A percentile compares a stretch with the other conserved stretches of the same genome.
Conservation (phyloP, 2,888 invertebrate genomes). For the Ypsolopha sequella region DNA sequence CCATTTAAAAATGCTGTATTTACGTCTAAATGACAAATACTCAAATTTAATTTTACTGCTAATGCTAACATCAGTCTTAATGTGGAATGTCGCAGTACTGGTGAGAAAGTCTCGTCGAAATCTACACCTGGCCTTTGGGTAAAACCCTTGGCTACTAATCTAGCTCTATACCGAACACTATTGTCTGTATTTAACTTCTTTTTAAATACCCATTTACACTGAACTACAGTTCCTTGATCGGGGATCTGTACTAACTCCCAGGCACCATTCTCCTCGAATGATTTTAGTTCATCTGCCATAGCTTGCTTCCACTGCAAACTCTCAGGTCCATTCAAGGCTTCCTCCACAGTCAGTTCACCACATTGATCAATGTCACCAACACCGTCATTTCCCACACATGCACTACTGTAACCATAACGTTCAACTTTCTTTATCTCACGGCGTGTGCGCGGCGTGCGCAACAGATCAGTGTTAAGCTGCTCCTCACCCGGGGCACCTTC, state of each 20-base stretch:
- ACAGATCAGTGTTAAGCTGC: too few species aligned
- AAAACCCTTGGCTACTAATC: slow-evolving; percentile 7
- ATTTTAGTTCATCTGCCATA: not conserved
- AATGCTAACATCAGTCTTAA: slow-evolving; percentile 11
- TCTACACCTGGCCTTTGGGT: slow-evolving; percentile 5
- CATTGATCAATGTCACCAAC: too few species aligned
- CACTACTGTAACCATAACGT: not conserved
- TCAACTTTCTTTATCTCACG: not conserved
- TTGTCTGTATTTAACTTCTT: slow-evolving; percentile 7
- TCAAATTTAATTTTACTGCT: slow-evolving; percentile 5
- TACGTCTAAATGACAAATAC: slow-evolving; percentile 11
- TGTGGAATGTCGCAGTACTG: slow-evolving; percentile 11
- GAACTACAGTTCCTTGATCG: not conserved
- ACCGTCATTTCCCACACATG: not conserved
- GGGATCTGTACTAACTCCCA: slow-evolving; percentile 6
- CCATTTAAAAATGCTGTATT: slow-evolving; percentile 12
- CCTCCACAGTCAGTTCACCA: not conserved
- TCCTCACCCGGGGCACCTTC: not conserved
- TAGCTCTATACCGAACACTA: slow-evolving; percentile 7
- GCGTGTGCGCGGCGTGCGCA: not conserved
- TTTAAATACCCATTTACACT: slow-evolving; percentile 5
- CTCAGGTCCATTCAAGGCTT: not conserved
- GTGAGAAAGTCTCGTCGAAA: not conserved
- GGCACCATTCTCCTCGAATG: slow-evolving; percentile 3
- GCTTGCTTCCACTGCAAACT: slow-evolving; percentile 1